Conservation (phyloP, 2,113 vertebrate genomes). For the Ptyas mucosa region DNA sequence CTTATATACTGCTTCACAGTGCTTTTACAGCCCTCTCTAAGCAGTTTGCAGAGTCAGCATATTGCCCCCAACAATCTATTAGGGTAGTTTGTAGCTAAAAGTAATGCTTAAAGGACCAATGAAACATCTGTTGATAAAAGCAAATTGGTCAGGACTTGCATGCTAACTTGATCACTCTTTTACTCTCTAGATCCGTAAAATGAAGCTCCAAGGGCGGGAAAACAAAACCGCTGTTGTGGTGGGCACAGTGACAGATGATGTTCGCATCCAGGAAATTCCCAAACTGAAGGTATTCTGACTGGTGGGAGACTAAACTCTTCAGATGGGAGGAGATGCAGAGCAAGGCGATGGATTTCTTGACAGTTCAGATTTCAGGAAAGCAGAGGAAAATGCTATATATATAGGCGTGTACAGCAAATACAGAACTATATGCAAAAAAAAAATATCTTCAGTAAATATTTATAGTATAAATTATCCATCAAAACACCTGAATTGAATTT, state of each 20-base stretch:
- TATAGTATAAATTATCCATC: background rate
- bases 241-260: constrained; percentile 86
- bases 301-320: background rate
- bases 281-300: constrained; percentile 79
- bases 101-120: too few relatives aligned
- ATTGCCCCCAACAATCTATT: too few relatives aligned
- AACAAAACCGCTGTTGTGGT: constrained; percentile 84
- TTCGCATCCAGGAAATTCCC: constrained; percentile 84
- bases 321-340: background rate
- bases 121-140: background rate
- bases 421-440: background rate
- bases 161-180: background rate
- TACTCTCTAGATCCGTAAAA: constrained; percentile 79
- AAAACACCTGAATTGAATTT: background rate
- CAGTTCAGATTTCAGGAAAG: background rate
- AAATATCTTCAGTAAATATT: background rate
- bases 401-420: too few relatives aligned
- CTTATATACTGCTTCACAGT: too few relatives aligned
- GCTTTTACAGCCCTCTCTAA: too few relatives aligned
- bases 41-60: too few relatives aligned
- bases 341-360: background rate
- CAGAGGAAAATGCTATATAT: background rate
- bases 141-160: background rate
- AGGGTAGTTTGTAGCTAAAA: background rate
- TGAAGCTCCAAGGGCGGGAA: constrained; percentile 83